A percentile compares a stretch with the other conserved stretches of the same genome.
These are phyloP conservation scores for Zelostemma sp. DNA, from an alignment of 1,140 invertebrate genomes.

Conservation along the genomic window DNA sequence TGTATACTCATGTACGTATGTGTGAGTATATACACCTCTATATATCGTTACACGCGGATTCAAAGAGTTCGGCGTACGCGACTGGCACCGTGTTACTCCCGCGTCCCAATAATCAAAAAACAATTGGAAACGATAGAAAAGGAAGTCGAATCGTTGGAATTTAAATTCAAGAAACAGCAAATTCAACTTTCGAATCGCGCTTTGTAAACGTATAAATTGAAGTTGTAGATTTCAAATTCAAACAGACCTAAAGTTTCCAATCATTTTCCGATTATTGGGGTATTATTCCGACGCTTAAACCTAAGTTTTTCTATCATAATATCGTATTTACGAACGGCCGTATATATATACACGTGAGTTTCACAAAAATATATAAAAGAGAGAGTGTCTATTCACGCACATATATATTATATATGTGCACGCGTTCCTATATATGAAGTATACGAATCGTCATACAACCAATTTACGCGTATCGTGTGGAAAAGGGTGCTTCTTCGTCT, in stretches of 20 bases:
- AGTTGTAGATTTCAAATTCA: no score
- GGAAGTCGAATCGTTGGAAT: no score
- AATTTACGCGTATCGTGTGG: slow-evolving; percentile 60
- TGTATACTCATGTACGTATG: slow-evolving; percentile 38
- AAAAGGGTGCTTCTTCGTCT: slow-evolving; percentile 58
- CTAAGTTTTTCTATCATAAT: slow-evolving; percentile 50
- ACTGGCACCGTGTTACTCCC: slow-evolving; percentile 30
- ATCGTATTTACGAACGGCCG: slow-evolving; percentile 52
- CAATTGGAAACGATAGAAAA: no score
- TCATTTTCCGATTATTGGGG: no score
- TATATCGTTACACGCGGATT: slow-evolving; percentile 22
- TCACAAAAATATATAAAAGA: slow-evolving; percentile 71
- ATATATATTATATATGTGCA: slow-evolving; percentile 39
- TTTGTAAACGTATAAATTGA: no score
- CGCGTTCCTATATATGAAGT: slow-evolving; percentile 53
- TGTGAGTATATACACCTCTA: slow-evolving; percentile 24
- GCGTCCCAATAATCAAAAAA: no score
- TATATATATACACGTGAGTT: slow-evolving; percentile 67
- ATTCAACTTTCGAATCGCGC: no score
- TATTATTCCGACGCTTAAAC: slow-evolving; percentile 44
- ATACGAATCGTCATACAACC: slow-evolving; percentile 55
- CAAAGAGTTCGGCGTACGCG: slow-evolving; percentile 22
- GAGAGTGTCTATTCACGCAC: slow-evolving; percentile 64
- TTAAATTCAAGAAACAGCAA: no score
- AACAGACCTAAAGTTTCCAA: no score